Percentiles rank a stretch among this genome's conserved stretches.
phyloP scores from a whole-genome alignment of 2,797 vertebrate species.

The Enteromius trimaculatus region DNA sequence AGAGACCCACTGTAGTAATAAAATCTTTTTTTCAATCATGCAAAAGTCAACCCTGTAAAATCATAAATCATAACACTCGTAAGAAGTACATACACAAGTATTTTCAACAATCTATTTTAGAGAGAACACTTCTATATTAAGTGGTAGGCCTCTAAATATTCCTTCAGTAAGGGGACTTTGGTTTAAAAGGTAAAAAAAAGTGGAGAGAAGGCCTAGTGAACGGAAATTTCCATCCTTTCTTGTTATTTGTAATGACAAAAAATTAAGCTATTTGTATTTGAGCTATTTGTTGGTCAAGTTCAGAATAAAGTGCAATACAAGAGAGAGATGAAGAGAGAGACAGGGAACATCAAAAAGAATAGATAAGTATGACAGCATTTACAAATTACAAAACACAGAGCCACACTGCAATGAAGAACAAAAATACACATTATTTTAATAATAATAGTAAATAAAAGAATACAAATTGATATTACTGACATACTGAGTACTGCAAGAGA shows the following conservation, averaged over 20 bases:
- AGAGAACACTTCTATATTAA: background rate
- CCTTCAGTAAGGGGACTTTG: background rate
- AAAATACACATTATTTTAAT: background rate
- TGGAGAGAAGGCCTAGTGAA: background rate
- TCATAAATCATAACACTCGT: background rate
- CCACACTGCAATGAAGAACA: background rate
- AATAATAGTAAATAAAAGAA: background rate
- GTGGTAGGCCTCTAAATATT: background rate
- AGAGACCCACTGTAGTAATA: background rate
- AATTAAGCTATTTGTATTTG: background rate
- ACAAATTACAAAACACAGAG: background rate
- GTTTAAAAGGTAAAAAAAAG: background rate
- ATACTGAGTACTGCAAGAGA: background rate
- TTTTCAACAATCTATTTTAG: constrained; percentile 7
- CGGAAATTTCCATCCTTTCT: background rate
- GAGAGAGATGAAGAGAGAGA: constrained; percentile 5
- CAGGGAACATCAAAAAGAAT: background rate
- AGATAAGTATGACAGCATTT: background rate
- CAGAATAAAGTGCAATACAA: background rate
- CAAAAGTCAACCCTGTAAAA: background rate
- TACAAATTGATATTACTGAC: background rate
- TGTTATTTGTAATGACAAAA: constrained; percentile 1
- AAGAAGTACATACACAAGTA: background rate
- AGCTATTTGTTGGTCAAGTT: background rate
- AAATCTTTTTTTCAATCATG: background rate